Conservation (phyloP, 2,797 vertebrate genomes). For the Ispidina picta region DNA sequence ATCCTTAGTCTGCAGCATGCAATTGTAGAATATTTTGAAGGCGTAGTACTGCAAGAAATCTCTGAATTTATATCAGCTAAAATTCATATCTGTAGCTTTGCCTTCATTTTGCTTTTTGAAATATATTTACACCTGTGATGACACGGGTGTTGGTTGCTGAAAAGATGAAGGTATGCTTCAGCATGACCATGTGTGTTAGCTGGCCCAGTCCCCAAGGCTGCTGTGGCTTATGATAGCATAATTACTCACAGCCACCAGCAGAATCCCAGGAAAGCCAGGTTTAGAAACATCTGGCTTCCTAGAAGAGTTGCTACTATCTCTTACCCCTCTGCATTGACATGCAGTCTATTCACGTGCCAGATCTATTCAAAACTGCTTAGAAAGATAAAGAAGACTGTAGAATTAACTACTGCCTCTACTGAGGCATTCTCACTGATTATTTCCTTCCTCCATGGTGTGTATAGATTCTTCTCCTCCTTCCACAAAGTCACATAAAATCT, state of each 20-base stretch:
- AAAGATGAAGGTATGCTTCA: background rate
- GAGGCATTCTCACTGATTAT: background rate
- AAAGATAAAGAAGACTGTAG: background rate
- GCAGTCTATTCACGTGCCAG: background rate
- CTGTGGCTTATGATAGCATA: background rate
- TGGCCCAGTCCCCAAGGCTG: background rate
- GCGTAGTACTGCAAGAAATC: background rate
- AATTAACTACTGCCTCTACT: background rate
- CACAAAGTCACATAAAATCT: background rate
- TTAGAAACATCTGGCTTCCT: background rate
- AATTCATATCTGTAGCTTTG: background rate
- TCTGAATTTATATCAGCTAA: background rate
- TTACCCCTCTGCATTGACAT: background rate
- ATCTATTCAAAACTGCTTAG: background rate
- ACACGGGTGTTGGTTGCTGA: background rate
- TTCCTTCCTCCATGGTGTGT: background rate
- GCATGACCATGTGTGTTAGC: background rate
- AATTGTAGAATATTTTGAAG: background rate
- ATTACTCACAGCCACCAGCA: background rate
- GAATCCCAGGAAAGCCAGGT: background rate
- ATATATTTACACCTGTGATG: background rate
- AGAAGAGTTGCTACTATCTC: background rate
- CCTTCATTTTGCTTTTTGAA: background rate
- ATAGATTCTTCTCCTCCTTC: background rate
- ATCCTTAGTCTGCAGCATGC: background rate